phyloP scores from a whole-genome alignment of 2,888 invertebrate genomes.

The Steinernema scapterisci region DNA sequence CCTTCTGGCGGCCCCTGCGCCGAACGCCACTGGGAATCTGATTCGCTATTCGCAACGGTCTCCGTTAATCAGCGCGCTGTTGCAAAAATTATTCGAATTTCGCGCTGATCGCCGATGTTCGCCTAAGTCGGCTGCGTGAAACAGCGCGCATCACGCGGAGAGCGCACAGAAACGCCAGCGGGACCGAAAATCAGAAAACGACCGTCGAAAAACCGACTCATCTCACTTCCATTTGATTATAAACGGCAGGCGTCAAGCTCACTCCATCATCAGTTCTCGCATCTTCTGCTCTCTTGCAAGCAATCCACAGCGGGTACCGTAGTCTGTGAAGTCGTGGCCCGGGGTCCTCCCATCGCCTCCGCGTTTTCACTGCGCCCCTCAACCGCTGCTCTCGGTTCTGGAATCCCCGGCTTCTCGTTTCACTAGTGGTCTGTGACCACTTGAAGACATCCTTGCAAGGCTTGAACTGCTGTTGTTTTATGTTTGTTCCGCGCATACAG shows the following conservation, averaged over 20 bases:
- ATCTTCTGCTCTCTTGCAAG: slow-evolving; percentile 14
- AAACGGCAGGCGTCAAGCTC: slow-evolving; percentile 1
- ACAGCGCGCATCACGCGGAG: slow-evolving; percentile 6
- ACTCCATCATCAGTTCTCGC: slow-evolving; percentile 22
- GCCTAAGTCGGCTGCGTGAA: slow-evolving; percentile 9
- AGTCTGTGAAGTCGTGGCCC: neutral
- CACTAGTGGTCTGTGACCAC: neutral
- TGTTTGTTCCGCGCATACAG: slow-evolving; percentile 24
- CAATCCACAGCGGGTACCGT: neutral
- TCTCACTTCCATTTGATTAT: slow-evolving; percentile 28
- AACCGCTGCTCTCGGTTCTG: neutral
- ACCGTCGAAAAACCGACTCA: slow-evolving; percentile 32
- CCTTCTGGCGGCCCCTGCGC: neutral
- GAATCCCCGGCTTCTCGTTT: neutral
- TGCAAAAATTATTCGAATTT: slow-evolving; percentile 33
- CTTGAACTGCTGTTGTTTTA: neutral
- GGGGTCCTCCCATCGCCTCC: too few species aligned
- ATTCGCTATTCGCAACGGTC: slow-evolving; percentile 7
- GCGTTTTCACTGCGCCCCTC: too few species aligned
- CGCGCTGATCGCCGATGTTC: slow-evolving; percentile 28
- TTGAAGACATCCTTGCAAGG: neutral
- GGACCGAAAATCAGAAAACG: slow-evolving; percentile 33
- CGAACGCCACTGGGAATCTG: neutral
- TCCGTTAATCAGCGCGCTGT: slow-evolving; percentile 21
- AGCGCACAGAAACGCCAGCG: slow-evolving; percentile 24